A percentile compares a stretch with the other conserved stretches of the same genome.
phyloP scores from a whole-genome alignment of 2,113 vertebrate genomes.

The Telmatochromis sp. region DNA sequence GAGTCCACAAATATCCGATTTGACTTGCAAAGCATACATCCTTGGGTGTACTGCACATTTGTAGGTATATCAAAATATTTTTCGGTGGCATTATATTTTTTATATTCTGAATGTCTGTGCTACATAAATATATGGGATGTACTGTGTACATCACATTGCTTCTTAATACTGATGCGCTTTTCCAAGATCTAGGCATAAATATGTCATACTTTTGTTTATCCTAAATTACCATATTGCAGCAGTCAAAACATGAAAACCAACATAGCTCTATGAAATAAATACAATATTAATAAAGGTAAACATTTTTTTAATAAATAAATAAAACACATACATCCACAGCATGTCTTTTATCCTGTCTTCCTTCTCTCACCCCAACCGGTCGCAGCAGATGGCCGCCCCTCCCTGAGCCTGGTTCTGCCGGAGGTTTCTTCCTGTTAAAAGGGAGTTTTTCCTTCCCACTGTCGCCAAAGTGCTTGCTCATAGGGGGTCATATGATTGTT shows the following conservation, averaged over 20 bases:
- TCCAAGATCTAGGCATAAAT: not conserved
- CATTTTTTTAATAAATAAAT: not conserved
- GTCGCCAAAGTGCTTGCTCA: too few species aligned
- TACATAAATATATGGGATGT: not conserved
- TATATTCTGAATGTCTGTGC: not conserved
- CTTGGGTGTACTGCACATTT: not conserved
- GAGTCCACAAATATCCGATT: not conserved
- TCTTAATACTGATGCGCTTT: not conserved
- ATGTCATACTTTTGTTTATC: not conserved
- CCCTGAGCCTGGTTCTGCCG: too few species aligned
- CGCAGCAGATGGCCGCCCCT: too few species aligned
- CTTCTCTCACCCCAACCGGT: too few species aligned
- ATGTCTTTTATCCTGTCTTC: too few species aligned
- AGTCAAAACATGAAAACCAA: not conserved
- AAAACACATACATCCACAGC: not conserved
- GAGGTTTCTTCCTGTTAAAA: too few species aligned
- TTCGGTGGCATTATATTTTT: not conserved
- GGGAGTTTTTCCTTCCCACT: too few species aligned
- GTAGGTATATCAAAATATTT: not conserved
- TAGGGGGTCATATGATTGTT: too few species aligned
- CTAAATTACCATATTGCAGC: not conserved
- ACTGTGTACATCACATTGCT: not conserved
- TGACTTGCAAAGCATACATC: not conserved
- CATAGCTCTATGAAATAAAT: not conserved
- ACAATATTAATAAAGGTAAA: not conserved